A percentile compares a stretch with the other conserved stretches of the same genome.
These are phyloP conservation scores for Lucilia sericata DNA, from an alignment of 1,140 invertebrate genomes.

Conservation along the genomic window DNA sequence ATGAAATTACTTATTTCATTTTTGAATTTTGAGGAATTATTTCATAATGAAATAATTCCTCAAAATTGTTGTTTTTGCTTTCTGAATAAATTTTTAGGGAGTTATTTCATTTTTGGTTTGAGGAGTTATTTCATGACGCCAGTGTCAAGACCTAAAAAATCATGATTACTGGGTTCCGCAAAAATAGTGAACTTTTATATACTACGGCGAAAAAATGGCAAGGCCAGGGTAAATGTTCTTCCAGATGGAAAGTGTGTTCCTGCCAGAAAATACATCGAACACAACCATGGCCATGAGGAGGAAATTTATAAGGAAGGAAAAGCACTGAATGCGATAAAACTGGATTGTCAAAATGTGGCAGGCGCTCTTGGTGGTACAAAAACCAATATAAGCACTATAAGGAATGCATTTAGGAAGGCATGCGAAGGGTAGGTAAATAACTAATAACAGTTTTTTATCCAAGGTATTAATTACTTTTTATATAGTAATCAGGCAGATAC, in stretches of 20 bases:
- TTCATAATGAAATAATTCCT: background rate
- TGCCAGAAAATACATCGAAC: background rate
- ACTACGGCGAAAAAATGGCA: background rate
- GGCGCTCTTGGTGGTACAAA: background rate
- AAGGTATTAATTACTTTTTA: background rate
- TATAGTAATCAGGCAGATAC: background rate
- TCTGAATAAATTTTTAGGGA: too few relatives aligned
- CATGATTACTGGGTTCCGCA: background rate
- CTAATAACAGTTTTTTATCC: background rate
- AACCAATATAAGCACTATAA: background rate
- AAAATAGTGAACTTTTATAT: background rate
- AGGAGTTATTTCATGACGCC: too few relatives aligned
- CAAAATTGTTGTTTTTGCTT: too few relatives aligned
- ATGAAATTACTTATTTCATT: too few relatives aligned
- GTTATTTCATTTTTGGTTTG: too few relatives aligned
- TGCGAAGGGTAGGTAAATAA: background rate
- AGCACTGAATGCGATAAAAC: background rate
- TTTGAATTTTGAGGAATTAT: too few relatives aligned
- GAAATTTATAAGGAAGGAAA: background rate
- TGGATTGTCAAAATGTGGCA: background rate
- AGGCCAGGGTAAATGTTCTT: background rate
- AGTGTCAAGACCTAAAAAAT: background rate
- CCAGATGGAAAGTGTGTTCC: background rate
- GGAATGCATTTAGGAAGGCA: background rate
- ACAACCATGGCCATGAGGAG: background rate